These are phyloP conservation scores for Eurosta solidaginis DNA, from an alignment of 1,140 invertebrate species.

Conservation along the genomic window DNA sequence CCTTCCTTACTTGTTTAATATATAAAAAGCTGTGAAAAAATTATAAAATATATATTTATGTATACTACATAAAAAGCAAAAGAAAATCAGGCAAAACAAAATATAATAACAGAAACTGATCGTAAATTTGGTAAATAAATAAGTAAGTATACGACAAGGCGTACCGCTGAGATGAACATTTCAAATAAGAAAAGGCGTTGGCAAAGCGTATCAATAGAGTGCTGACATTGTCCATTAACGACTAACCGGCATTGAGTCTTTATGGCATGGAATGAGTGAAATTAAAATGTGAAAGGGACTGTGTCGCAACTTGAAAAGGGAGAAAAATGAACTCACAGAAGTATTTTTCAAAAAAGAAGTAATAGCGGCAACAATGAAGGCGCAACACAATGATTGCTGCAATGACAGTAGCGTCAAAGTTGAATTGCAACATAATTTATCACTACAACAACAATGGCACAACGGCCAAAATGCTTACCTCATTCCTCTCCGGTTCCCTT, in stretches of 20 bases:
- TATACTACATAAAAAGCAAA: neutral
- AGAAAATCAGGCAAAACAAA: neutral
- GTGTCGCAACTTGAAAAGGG: neutral
- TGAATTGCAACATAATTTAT: conserved; percentile 27
- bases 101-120: neutral
- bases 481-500: neutral
- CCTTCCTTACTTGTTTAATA: no score
- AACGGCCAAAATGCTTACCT: neutral
- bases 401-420: conserved; percentile 26
- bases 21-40: no score
- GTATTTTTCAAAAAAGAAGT: neutral
- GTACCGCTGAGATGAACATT: neutral
- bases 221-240: conserved; percentile 23
- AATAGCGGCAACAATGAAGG: conserved; percentile 5
- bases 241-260: neutral
- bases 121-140: neutral
- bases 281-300: neutral
- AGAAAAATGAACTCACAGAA: conserved; percentile 9
- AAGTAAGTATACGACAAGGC: neutral
- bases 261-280: neutral
- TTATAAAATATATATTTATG: no score
- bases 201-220: conserved; percentile 15
- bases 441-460: conserved; percentile 25
- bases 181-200: conserved; percentile 12
- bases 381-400: conserved; percentile 26